Conservation (phyloP, 2,113 vertebrate genomes). For the Megaceryle maxima region DNA sequence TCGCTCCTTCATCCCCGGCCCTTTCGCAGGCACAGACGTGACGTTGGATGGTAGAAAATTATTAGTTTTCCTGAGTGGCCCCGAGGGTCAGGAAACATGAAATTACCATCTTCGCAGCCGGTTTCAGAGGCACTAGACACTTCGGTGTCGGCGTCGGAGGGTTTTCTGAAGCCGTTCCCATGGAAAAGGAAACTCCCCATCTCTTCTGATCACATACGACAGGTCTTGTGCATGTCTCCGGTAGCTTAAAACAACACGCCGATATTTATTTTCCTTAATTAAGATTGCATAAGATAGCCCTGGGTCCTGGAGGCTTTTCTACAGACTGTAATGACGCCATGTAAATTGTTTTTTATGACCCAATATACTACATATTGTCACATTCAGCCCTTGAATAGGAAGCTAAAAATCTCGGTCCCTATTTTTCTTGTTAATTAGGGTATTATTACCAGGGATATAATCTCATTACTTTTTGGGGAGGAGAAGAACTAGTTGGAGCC, state of each 20-base stretch:
- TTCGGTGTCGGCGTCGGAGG: neutral
- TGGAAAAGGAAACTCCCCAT: slow-evolving; percentile 62
- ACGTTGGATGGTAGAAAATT: slow-evolving; percentile 54
- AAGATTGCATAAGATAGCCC: slow-evolving; percentile 66
- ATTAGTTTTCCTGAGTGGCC: slow-evolving; percentile 33
- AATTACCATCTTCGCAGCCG: slow-evolving; percentile 54
- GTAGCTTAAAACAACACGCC: slow-evolving; percentile 62
- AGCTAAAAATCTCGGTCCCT: slow-evolving; percentile 42
- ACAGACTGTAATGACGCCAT: slow-evolving; percentile 65
- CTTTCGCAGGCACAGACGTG: neutral
- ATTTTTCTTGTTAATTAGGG: slow-evolving; percentile 63
- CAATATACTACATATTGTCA: slow-evolving; percentile 61
- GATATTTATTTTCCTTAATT: slow-evolving; percentile 66
- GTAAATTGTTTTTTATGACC: slow-evolving; percentile 65
- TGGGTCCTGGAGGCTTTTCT: slow-evolving; percentile 57
- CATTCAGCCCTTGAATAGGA: slow-evolving; percentile 62
- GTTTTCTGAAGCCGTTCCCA: slow-evolving; percentile 49
- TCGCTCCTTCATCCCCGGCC: neutral
- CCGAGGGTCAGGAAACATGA: slow-evolving; percentile 74
- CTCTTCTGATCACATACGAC: slow-evolving; percentile 39
- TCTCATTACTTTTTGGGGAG: slow-evolving; percentile 61
- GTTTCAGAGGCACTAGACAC: slow-evolving; percentile 21
- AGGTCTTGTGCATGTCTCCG: slow-evolving; percentile 57
- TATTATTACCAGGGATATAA: slow-evolving; percentile 52
- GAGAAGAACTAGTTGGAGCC: slow-evolving; percentile 51